phyloP scores from a whole-genome alignment of 2,888 invertebrate genomes.

The Hipparchia semele region DNA sequence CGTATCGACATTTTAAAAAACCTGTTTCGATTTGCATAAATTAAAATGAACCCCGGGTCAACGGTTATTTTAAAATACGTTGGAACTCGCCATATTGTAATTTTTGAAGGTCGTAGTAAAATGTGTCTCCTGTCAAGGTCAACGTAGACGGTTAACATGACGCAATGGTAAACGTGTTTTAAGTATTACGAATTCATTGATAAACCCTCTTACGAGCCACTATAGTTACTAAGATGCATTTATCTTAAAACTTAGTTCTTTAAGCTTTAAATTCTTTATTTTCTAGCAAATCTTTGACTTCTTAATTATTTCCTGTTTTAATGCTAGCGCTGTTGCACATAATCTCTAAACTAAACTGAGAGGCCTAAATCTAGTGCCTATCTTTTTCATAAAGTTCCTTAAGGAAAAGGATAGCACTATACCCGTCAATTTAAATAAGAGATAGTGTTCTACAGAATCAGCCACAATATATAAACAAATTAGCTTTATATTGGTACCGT shows the following conservation, averaged over 20 bases:
- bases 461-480: neutral
- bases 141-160: slow-evolving; percentile 63
- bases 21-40: slow-evolving; percentile 30
- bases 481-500: neutral
- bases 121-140: slow-evolving; percentile 65
- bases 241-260: neutral
- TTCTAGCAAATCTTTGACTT: too few species aligned
- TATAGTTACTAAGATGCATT: neutral
- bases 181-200: slow-evolving; percentile 65
- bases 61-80: slow-evolving; percentile 29
- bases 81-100: slow-evolving; percentile 17
- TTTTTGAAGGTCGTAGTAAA: slow-evolving; percentile 39
- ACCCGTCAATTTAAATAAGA: too few species aligned
- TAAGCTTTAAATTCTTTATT: too few species aligned
- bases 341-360: too few species aligned
- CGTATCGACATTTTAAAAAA: slow-evolving; percentile 12
- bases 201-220: slow-evolving; percentile 49
- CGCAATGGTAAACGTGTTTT: slow-evolving; percentile 69
- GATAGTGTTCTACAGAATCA: too few species aligned
- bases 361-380: too few species aligned
- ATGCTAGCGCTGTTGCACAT: neutral
- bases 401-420: too few species aligned
- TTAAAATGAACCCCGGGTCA: slow-evolving; percentile 23
- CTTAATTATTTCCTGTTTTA: too few species aligned
- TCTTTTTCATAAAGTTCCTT: too few species aligned